Base-by-base conservation (phyloP, 1,140 invertebrate species). In the Mylabris phalerata region DNA sequence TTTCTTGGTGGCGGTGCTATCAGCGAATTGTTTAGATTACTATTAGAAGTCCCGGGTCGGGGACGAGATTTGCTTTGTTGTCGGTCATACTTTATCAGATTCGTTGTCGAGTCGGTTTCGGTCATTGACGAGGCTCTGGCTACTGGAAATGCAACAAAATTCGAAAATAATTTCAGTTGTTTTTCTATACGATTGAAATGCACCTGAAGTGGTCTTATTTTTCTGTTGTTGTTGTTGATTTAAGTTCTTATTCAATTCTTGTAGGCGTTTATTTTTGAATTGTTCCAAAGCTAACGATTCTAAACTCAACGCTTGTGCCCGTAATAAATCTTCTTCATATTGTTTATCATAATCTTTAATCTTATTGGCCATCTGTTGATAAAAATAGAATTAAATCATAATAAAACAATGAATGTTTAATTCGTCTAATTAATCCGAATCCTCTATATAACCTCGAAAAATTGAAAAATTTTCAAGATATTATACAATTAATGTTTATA, bases 301-400 rank as follows among this genome's bases (percentile, higher is more conserved):
- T 67, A 93, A 79, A 75, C 90, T 92, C 24, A 93, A 75, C 50
- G 89, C 89, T 72, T 88, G 88, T 4, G 90, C 90, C 69, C 85
- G 84, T 74, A 92, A 90, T 69, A 93, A 75, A 72, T 93, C 90
- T 63, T 89, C 86, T 77, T 90, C 80, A 72, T 88, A 92, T 72
- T 92, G 84, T 65, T 84, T 82, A 67, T 92, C 90, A 78, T 86
- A 87, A 70, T 90, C 86, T 61, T 60, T 57, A 60, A 66, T 65
- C 51, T 55, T 63, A 11, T 24, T 47, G 32, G 32, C 32, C 32
- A 32, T 32, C 32, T 32, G 32, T 32, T 32, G 7, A 32, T 32
- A 19, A 19, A 19, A 19, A 19, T 19, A 19, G 19, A 19, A 19
- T 19, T 19, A 19, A 19, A 19, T 19, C 19, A 19, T 19, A 5